Evolutionary conservation across 2,888 invertebrate species (phyloP).

Genomic region (Orchestes rusci): DNA sequence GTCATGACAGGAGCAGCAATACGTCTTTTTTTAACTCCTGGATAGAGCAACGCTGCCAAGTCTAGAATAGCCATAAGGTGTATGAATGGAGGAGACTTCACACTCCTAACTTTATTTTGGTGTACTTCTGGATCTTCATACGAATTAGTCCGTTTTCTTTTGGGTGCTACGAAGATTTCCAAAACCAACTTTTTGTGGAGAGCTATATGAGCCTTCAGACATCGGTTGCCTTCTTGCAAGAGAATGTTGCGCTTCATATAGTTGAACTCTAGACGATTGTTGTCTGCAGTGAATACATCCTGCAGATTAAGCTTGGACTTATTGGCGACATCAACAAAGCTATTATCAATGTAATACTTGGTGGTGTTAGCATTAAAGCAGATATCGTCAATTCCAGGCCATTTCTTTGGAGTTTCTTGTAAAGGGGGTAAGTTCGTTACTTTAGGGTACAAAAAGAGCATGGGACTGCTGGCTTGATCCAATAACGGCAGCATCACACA

Average conservation of each 20-base stretch:
- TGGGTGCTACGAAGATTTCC: conserved; percentile 35
- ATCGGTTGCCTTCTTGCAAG: conserved; percentile 26
- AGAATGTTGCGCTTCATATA: conserved; percentile 35
- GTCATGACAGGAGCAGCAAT: conserved; percentile 36
- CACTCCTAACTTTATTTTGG: conserved; percentile 4
- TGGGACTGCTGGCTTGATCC: conserved; percentile 26
- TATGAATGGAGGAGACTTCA: conserved; percentile 29
- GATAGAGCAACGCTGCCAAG: conserved; percentile 38
- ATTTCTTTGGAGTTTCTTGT: conserved; percentile 30
- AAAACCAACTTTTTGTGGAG: conserved; percentile 34
- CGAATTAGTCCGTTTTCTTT: conserved; percentile 15
- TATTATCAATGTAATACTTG: conserved; percentile 27
- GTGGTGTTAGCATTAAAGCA: conserved; percentile 31
- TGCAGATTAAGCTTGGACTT: conserved; percentile 28
- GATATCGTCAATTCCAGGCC: conserved; percentile 30
- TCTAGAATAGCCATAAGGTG: conserved; percentile 40
- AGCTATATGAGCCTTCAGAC: conserved; percentile 31
- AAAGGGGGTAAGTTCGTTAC: conserved; percentile 17
- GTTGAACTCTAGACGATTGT: conserved; percentile 37
- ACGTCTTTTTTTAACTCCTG: conserved; percentile 37
- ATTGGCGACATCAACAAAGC: conserved; percentile 31
- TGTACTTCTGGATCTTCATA: conserved; percentile 6
- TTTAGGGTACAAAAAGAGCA: conserved; percentile 32
- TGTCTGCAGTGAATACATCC: conserved; percentile 25
- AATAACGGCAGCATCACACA: conserved; percentile 31